A percentile compares a stretch with the other conserved stretches of the same genome.
These are phyloP conservation scores for Mantis religiosa DNA, from an alignment of 2,888 invertebrate species.

Conservation along the genomic window DNA sequence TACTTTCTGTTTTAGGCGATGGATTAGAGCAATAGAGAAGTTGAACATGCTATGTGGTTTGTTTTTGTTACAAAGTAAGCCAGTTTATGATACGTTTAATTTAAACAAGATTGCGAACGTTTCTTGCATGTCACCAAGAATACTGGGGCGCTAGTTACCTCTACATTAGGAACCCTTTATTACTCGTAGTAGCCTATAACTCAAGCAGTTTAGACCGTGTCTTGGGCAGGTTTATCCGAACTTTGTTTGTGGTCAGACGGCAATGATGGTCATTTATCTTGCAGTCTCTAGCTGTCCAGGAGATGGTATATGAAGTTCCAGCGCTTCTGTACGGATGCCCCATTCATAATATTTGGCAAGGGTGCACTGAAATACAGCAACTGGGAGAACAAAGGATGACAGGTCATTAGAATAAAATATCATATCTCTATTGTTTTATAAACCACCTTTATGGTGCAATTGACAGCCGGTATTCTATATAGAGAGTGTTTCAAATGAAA, in stretches of 20 bases:
- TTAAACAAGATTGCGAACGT: too few species aligned
- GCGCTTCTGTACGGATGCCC: not conserved
- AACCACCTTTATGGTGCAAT: not conserved
- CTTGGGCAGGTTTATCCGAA: not conserved
- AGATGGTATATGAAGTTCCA: not conserved
- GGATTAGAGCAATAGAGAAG: too few species aligned
- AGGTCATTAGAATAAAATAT: not conserved
- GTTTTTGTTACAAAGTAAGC: too few species aligned
- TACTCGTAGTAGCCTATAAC: not conserved
- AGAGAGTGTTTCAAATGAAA: too few species aligned
- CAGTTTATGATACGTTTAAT: too few species aligned
- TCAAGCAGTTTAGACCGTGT: not conserved
- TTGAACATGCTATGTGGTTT: too few species aligned
- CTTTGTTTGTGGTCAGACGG: not conserved
- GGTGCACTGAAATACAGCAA: not conserved
- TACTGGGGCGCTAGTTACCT: not conserved
- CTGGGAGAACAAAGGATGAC: not conserved
- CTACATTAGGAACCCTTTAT: not conserved
- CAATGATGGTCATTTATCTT: not conserved
- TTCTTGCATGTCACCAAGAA: not conserved
- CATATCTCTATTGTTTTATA: not conserved
- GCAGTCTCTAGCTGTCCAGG: not conserved
- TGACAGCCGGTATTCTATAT: not conserved
- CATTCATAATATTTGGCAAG: not conserved
- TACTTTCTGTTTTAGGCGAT: too few species aligned